These are phyloP conservation scores for Poeciliopsis paucimaculata DNA, from an alignment of 2,797 vertebrate species.

Conservation along the genomic window DNA sequence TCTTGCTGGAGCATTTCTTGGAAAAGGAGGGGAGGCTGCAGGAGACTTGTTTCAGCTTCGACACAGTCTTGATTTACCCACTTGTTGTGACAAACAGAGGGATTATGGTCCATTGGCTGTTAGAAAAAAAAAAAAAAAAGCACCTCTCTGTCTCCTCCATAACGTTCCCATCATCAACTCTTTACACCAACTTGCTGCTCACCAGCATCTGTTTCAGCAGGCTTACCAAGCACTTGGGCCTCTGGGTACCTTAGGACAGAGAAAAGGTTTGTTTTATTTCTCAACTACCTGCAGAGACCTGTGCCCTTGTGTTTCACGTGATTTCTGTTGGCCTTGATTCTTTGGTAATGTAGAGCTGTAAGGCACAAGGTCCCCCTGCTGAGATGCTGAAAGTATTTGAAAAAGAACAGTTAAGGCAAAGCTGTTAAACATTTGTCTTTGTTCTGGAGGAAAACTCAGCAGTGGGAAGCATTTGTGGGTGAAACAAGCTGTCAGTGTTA, in stretches of 20 bases:
- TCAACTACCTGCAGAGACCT: conserved; percentile 25
- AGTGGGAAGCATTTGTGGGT: conserved; percentile 30
- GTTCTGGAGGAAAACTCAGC: conserved; percentile 4
- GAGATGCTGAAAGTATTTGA: conserved; percentile 27
- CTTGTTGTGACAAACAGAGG: conserved; percentile 60
- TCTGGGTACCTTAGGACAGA: conserved; percentile 6
- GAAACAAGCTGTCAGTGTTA: conserved; percentile 55
- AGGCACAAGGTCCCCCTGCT: conserved; percentile 24
- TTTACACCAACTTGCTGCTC: conserved; percentile 39
- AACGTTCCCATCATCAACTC: conserved; percentile 53
- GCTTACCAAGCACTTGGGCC: conserved; percentile 38
- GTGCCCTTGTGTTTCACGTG: conserved; percentile 36
- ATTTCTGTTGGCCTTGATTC: conserved; percentile 20
- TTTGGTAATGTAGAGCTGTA: background rate
- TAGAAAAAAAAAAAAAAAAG: conserved; percentile 40
- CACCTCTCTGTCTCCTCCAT: conserved; percentile 39
- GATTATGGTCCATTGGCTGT: conserved; percentile 54
- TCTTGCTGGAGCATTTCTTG: conserved; percentile 40
- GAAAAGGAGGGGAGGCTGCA: conserved; percentile 10
- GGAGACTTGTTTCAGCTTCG: conserved; percentile 33
- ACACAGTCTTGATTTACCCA: conserved; percentile 35
- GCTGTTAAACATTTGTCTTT: conserved; percentile 45
- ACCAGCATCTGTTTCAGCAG: conserved; percentile 25
- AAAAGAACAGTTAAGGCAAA: conserved; percentile 19
- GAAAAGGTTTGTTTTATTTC: conserved; percentile 11